Conservation (phyloP, 2,888 invertebrate genomes). For the Nematopogon swammerdamellus region DNA sequence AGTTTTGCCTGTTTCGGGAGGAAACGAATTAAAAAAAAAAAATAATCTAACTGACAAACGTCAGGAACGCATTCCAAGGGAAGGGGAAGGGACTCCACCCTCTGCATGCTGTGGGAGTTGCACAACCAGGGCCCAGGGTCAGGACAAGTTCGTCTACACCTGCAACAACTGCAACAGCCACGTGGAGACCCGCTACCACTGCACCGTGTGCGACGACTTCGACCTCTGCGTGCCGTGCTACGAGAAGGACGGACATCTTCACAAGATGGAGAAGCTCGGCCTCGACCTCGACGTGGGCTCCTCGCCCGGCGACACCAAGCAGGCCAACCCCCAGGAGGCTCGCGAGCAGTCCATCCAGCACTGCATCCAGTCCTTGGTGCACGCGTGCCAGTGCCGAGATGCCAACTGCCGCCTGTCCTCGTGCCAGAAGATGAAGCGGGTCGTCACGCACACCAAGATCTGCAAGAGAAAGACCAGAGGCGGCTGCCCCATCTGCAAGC, state of each 20-base stretch:
- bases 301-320: constrained; percentile 81
- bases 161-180: constrained; percentile 97
- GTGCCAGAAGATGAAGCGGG: constrained; percentile 99
- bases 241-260: constrained; percentile 91
- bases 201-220: constrained; percentile 98
- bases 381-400: constrained; percentile 97
- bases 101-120: constrained; percentile 96
- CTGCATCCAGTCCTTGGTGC: constrained; percentile 90
- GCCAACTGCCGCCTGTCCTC: constrained; percentile 97
- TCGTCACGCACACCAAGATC: constrained; percentile 95
- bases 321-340: constrained; percentile 90
- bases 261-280: constrained; percentile 97
- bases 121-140: constrained; percentile 99
- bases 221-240: constrained; percentile 96
- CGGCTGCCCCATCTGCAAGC: constrained; percentile 98
- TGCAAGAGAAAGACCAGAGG: constrained; percentile 96
- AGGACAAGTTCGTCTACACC: constrained; percentile 97
- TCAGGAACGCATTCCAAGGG: constrained; percentile 97
- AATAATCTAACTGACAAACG: constrained; percentile 99
- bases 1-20: too few species aligned
- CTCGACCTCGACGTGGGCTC: constrained; percentile 92
- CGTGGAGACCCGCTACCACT: constrained; percentile 96
- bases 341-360: constrained; percentile 88
- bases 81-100: constrained; percentile 95
- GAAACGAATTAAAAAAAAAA: too few species aligned